Evolutionary conservation across 2,888 invertebrate species (phyloP), one percentile per base, ranked within the genome.

Genomic region (Hermaeophaga mercurialis): DNA sequence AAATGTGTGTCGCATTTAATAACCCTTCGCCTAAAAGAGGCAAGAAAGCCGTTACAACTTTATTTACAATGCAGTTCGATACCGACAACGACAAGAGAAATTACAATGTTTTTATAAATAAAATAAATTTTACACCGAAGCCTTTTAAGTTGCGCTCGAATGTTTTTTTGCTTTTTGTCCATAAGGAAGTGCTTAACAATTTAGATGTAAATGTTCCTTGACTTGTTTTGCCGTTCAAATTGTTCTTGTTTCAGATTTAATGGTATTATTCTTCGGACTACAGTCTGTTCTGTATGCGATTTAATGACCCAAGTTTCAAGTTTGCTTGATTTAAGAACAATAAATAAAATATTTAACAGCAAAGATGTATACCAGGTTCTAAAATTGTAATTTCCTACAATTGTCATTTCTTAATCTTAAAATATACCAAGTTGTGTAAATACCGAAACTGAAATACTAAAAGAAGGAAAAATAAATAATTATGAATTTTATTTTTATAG

Each of bases 1-100:
- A 38, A 49, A 55, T 55, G 49, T 55, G 44, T 55, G 55, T 55
- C 49, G 55, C 36, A 55, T 55, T 55, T 55, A 55, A 55, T 55
- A 55, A 55, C 49, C 36, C 49, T 15, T 55, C 19, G 44, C 55
- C 55, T 28, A 55, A 55, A 55, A 43, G 12, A 49, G 55, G 36
- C 44, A 55, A 44, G 55, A 49, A 49, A 49, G 44, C 49, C 44
- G 55, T 49, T 48, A 55, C 55, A 38, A 49, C 55, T 55, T 55
- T 38, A 55, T 55, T 55, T 55, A 48, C 55, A 55, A 55, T 41
- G 50, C 41, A 15, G 28, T 49, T 49, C 48, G 36, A 15, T 44
- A 31, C 47, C 49, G 49, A 48, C 55, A 36, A 36, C 43, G 43
- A 43, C 43, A 22, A 26, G 49, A 55, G 55, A 55, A 49, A 55